A percentile compares a stretch with the other conserved stretches of the same genome.
phyloP scores from a whole-genome alignment of 2,113 vertebrate species.

The Heterochromis multidens region DNA sequence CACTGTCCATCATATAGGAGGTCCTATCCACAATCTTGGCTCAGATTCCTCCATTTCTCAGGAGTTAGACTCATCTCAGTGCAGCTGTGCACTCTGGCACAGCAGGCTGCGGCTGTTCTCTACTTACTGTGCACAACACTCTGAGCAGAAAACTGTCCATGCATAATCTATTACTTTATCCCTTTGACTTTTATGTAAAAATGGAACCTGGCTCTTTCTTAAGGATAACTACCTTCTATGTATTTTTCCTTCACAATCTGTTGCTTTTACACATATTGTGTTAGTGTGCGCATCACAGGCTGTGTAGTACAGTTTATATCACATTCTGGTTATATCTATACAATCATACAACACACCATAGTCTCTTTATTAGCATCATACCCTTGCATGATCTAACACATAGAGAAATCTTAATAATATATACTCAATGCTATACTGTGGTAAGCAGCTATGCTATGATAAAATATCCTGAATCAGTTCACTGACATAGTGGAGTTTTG shows the following conservation, averaged over 20 bases:
- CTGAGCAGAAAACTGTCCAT: slow-evolving; percentile 35
- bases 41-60: slow-evolving; percentile 23
- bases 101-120: slow-evolving; percentile 19
- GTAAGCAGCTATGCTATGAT: slow-evolving; percentile 61
- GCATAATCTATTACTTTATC: slow-evolving; percentile 47
- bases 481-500: slow-evolving; percentile 27
- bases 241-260: slow-evolving; percentile 25
- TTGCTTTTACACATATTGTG: slow-evolving; percentile 26
- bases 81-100: slow-evolving; percentile 29
- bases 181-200: slow-evolving; percentile 17
- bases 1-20: background rate
- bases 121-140: slow-evolving; percentile 22
- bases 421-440: slow-evolving; percentile 60
- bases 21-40: slow-evolving; percentile 17
- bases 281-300: slow-evolving; percentile 32
- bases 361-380: slow-evolving; percentile 34
- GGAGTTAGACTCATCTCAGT: slow-evolving; percentile 6
- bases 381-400: slow-evolving; percentile 48
- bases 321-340: slow-evolving; percentile 66
- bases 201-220: background rate
- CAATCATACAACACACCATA: slow-evolving; percentile 61
- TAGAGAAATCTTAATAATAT: slow-evolving; percentile 61
- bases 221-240: background rate
- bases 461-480: slow-evolving; percentile 51
- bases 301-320: slow-evolving; percentile 56